These are phyloP conservation scores for Chloroclysta siterata DNA, from an alignment of 2,888 invertebrate species.

Conservation along the genomic window DNA sequence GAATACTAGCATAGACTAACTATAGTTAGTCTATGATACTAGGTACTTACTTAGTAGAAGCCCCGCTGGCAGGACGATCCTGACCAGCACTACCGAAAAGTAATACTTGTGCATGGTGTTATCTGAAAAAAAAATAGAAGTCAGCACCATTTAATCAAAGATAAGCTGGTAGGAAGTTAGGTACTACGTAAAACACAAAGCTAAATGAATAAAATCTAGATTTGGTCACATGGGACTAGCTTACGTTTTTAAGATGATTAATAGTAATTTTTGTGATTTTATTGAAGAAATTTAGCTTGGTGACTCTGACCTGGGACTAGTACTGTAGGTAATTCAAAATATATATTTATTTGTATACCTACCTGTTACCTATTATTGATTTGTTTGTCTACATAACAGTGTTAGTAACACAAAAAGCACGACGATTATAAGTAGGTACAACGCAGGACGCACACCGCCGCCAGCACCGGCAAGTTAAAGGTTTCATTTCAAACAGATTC, in stretches of 20 bases:
- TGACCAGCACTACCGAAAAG: conserved; percentile 62
- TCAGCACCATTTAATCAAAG: too few relatives aligned
- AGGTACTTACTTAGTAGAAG: conserved; percentile 71
- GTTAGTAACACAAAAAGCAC: not conserved
- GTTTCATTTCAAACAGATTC: not conserved
- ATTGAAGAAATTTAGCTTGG: not conserved
- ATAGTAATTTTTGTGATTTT: not conserved
- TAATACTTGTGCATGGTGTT: conserved; percentile 67
- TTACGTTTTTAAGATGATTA: too few relatives aligned
- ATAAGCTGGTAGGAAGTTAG: too few relatives aligned
- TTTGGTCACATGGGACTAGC: too few relatives aligned
- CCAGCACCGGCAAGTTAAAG: not conserved
- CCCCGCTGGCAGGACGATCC: conserved; percentile 67
- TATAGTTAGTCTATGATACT: too few relatives aligned
- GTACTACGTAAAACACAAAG: too few relatives aligned
- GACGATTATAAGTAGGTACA: not conserved
- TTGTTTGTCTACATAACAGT: too few relatives aligned
- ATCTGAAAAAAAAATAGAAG: conserved; percentile 50
- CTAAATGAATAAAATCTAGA: too few relatives aligned
- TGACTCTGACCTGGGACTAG: not conserved
- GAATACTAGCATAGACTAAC: too few relatives aligned
- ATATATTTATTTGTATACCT: too few relatives aligned
- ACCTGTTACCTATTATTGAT: too few relatives aligned
- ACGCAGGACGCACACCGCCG: not conserved
- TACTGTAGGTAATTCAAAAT: not conserved